A percentile compares a stretch with the other conserved stretches of the same genome.
phyloP scores from a whole-genome alignment of 2,113 vertebrate genomes.

The Dryoscopus gambensis region DNA sequence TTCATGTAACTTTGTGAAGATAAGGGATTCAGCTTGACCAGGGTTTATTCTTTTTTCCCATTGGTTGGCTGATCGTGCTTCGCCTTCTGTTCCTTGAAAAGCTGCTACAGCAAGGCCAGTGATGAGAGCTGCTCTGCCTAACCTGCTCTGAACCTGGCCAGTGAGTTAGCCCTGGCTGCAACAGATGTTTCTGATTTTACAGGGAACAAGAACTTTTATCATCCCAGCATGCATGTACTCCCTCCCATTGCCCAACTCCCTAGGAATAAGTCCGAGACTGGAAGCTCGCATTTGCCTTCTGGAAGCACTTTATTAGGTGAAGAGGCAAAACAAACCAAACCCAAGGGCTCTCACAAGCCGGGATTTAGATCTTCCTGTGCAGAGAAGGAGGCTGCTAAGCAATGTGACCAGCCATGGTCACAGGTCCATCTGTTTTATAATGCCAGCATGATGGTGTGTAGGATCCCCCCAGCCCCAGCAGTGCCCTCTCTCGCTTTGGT shows the following conservation, averaged over 20 bases:
- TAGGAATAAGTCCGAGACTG: not conserved
- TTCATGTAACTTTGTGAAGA: not conserved
- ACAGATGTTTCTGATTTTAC: slow-evolving; percentile 61
- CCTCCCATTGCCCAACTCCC: not conserved
- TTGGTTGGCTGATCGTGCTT: not conserved
- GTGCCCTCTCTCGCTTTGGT: not conserved
- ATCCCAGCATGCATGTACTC: not conserved
- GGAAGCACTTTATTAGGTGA: not conserved
- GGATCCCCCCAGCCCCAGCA: rapidly evolving
- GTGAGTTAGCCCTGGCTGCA: not conserved
- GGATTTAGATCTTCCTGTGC: not conserved
- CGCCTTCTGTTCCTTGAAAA: not conserved
- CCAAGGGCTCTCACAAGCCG: not conserved
- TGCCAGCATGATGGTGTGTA: rapidly evolving
- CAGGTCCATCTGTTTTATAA: not conserved
- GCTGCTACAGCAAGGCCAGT: not conserved
- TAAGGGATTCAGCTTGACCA: not conserved
- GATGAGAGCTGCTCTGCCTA: slow-evolving; percentile 48
- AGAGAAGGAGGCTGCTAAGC: not conserved
- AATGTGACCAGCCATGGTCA: not conserved
- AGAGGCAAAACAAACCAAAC: not conserved
- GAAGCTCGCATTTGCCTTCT: not conserved
- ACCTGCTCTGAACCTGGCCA: slow-evolving; percentile 35
- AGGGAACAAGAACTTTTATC: slow-evolving; percentile 34
- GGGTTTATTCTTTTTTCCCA: not conserved